Conservation (phyloP, 2,113 vertebrate species). For the Jacana jacana region DNA sequence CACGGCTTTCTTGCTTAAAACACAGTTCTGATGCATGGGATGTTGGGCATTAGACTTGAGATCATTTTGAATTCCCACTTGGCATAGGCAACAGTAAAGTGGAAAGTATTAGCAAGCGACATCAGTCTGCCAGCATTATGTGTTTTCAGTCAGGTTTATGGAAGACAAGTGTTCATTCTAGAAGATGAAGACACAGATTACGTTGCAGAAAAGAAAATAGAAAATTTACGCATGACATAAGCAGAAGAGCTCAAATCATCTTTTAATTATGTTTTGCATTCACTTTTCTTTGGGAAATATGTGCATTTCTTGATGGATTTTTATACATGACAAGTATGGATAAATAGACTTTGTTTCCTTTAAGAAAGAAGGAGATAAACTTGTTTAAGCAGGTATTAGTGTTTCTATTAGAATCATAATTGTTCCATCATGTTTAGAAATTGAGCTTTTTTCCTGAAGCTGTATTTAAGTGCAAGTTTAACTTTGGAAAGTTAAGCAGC, state of each 20-base stretch:
- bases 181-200: neutral
- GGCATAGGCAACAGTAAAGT: neutral
- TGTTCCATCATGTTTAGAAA: neutral
- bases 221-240: neutral
- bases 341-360: neutral
- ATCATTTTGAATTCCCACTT: neutral
- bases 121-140: neutral
- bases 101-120: neutral
- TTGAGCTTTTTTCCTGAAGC: neutral
- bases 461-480: neutral
- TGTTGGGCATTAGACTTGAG: neutral
- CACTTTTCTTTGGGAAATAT: neutral
- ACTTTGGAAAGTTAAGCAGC: neutral
- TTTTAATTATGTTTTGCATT: neutral
- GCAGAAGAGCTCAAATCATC: neutral
- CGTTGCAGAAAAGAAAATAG: neutral
- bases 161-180: neutral
- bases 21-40: accelerated
- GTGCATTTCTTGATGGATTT: neutral
- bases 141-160: neutral
- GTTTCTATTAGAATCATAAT: neutral
- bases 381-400: neutral
- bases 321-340: neutral
- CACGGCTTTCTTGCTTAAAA: neutral
- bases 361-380: neutral